Evolutionary conservation across 2,797 vertebrate species (phyloP).

Genomic region (Melanotaenia pygmaea): DNA sequence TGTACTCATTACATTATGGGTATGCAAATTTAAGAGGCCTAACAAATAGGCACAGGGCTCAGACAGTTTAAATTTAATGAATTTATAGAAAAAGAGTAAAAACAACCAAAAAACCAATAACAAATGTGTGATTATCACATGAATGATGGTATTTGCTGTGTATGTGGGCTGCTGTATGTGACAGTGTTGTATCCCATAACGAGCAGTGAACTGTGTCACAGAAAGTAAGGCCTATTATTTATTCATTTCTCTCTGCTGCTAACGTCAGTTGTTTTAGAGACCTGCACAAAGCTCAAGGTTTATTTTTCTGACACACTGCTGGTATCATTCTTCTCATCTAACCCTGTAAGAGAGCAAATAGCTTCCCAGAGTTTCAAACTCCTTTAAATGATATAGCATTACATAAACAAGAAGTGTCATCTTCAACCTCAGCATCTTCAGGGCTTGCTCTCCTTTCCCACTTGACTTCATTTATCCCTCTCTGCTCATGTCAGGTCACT

Average conservation of each 20-base stretch:
- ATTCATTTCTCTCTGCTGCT: slow-evolving; percentile 7
- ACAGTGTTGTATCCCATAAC: not conserved
- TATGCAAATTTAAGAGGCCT: not conserved
- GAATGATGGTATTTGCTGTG: not conserved
- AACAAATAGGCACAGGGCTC: not conserved
- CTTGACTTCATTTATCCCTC: slow-evolving; percentile 51
- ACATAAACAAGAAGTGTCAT: slow-evolving; percentile 17
- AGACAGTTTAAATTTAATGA: too few relatives aligned
- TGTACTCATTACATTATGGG: not conserved
- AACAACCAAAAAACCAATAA: not conserved
- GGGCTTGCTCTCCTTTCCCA: slow-evolving; percentile 14
- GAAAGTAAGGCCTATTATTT: slow-evolving; percentile 7
- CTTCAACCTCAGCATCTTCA: slow-evolving; percentile 20
- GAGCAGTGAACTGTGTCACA: not conserved
- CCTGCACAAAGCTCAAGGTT: not conserved
- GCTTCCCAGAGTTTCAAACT: not conserved
- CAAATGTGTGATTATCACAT: too few relatives aligned
- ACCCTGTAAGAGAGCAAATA: not conserved
- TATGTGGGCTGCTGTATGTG: not conserved
- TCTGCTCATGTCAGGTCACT: slow-evolving; percentile 65
- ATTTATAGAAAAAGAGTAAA: not conserved
- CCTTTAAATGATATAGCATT: not conserved
- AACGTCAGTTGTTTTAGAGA: slow-evolving; percentile 2
- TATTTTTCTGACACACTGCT: not conserved
- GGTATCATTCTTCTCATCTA: not conserved